Evolutionary conservation across 1,140 invertebrate species (phyloP), one percentile per base, ranked within the genome.

Genomic region (Cephus cinctus): DNA sequence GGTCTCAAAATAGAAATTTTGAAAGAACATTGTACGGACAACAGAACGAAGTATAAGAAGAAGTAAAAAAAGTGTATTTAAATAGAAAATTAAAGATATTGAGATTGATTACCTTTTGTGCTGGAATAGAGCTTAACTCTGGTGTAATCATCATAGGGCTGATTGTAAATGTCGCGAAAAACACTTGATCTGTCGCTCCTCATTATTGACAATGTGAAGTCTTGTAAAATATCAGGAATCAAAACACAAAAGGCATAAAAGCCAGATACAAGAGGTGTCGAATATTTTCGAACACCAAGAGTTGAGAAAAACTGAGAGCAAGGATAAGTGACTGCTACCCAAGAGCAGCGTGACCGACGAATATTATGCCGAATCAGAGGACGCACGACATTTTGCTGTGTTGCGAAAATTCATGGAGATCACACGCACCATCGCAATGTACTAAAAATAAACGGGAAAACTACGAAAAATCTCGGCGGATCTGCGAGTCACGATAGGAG

Each of bases 101-200:
- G n/a, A n/a, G n/a, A n/a, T n/a, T n/a, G n/a, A n/a, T 55, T 67
- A 80, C 79, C 75, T 75, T 80, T 80, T 31, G 62, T 75, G 57
- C 78, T 80, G 32, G 57, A 65, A 43, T 77, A 78, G 8, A 80
- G 61, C 47, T 77, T 77, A 23, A 73, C 43, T 39, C 72, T 70
- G 11, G 69, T 69, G 41, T 62, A 65, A 47, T 75, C 71, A 65
- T 77, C 65, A 44, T 78, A 80, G 0, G 78, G 77, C 39, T 78
- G 76, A 50, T 79, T 69, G 50, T 78, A 78, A 48, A 80, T 77
- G 57, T 79, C 71, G 54, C 67, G 66, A 61, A 81, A 81, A 57
- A 80, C 57, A 48, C 63, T 77, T 1, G 63, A 52, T 54, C 65
- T 76, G 45, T 59, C 70, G 38, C 59, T 60, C 43, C 48, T 67